Conservation (phyloP, 2,888 invertebrate genomes). For the Polylopha cassiicola region DNA sequence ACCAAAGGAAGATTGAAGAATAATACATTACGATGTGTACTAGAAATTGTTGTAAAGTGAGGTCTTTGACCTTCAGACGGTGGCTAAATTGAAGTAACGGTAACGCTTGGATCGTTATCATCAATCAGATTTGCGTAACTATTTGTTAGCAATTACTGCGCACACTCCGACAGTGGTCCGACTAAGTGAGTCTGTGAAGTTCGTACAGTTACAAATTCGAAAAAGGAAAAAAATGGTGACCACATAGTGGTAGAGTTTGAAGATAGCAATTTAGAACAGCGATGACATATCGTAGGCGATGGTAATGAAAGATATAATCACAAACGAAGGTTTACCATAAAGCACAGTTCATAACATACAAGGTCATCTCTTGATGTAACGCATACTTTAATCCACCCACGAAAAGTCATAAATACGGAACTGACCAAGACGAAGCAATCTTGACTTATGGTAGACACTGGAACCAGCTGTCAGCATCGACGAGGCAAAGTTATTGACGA, state of each 20-base stretch:
- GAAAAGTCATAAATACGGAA: constrained; percentile 28
- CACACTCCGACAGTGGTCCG: constrained; percentile 43
- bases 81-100: constrained; percentile 74
- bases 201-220: constrained; percentile 41
- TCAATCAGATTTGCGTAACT: constrained; percentile 75
- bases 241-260: constrained; percentile 25
- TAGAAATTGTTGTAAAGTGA: constrained; percentile 35
- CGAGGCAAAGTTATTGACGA: too few relatives aligned
- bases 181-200: constrained; percentile 52
- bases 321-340: constrained; percentile 13
- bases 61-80: constrained; percentile 62
- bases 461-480: too few relatives aligned
- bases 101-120: constrained; percentile 64
- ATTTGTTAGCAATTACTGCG: constrained; percentile 66
- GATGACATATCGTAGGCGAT: constrained; percentile 8
- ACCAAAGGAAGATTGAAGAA: constrained; percentile 10
- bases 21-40: constrained; percentile 33
- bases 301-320: constrained; percentile 9
- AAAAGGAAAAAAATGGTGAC: constrained; percentile 21
- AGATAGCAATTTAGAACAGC: constrained; percentile 17
- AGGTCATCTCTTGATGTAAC: constrained; percentile 41
- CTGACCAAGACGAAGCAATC: constrained; percentile 36
- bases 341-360: constrained; percentile 33
- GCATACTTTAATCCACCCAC: constrained; percentile 36
- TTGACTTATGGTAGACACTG: constrained; percentile 22